Percentiles rank a stretch among this genome's conserved stretches.
phyloP scores from a whole-genome alignment of 2,797 vertebrate genomes.

The Lophius americanus region DNA sequence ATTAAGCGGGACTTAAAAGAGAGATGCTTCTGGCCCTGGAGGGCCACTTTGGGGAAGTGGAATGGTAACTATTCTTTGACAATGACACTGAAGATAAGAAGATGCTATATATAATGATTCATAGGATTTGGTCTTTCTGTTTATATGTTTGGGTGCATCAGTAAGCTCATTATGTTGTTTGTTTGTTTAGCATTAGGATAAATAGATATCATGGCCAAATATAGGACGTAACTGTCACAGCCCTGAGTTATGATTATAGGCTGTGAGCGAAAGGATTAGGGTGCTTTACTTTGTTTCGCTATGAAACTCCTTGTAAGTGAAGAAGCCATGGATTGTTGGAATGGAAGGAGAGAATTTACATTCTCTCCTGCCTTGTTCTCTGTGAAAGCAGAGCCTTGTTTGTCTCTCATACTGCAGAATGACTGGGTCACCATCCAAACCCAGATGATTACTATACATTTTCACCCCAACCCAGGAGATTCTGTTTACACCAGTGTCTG shows the following conservation, averaged over 20 bases:
- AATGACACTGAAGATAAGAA: slow-evolving; percentile 54
- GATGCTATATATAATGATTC: slow-evolving; percentile 61
- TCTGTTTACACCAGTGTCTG: no score
- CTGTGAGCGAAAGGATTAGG: slow-evolving; percentile 74
- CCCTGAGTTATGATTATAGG: slow-evolving; percentile 71
- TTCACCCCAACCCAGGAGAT: background rate
- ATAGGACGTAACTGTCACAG: slow-evolving; percentile 59
- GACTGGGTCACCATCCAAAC: slow-evolving; percentile 15
- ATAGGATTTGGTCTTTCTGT: slow-evolving; percentile 54
- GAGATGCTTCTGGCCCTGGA: slow-evolving; percentile 47
- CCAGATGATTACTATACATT: slow-evolving; percentile 13
- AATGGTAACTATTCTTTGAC: slow-evolving; percentile 56
- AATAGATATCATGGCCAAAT: slow-evolving; percentile 62
- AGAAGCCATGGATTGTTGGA: slow-evolving; percentile 51
- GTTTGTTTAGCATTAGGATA: slow-evolving; percentile 61
- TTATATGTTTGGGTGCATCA: slow-evolving; percentile 59
- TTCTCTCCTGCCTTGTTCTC: slow-evolving; percentile 50
- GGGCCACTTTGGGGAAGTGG: slow-evolving; percentile 57
- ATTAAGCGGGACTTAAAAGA: slow-evolving; percentile 68
- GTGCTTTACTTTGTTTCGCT: slow-evolving; percentile 51
- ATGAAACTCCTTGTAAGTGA: slow-evolving; percentile 56
- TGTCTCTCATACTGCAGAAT: slow-evolving; percentile 25
- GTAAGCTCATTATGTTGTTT: slow-evolving; percentile 41
- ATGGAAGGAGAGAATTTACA: slow-evolving; percentile 50
- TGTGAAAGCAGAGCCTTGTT: slow-evolving; percentile 40